Evolutionary conservation across 2,888 invertebrate genomes (phyloP).

Genomic region (Eilema depressum): DNA sequence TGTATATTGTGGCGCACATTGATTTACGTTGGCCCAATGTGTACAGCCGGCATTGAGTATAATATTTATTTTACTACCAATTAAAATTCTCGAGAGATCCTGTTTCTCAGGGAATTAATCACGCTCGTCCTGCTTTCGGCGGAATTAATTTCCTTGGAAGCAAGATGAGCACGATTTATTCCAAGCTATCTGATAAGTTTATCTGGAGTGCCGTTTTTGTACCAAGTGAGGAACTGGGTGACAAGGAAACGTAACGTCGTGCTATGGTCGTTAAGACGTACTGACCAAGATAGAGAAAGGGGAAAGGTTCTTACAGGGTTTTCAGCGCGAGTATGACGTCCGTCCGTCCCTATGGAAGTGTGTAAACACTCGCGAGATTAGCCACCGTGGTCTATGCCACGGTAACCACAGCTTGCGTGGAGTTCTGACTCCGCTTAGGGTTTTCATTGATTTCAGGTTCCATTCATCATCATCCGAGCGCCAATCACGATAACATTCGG

Average conservation of each 20-base stretch:
- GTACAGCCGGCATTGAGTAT: background rate
- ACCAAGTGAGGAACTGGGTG: background rate
- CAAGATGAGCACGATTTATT: background rate
- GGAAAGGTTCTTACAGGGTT: too few relatives aligned
- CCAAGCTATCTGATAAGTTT: background rate
- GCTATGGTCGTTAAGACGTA: background rate
- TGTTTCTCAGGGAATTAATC: slow-evolving; percentile 1
- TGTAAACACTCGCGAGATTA: too few relatives aligned
- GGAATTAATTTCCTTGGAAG: slow-evolving; percentile 4
- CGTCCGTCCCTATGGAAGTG: too few relatives aligned
- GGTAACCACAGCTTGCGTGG: too few relatives aligned
- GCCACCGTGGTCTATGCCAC: too few relatives aligned
- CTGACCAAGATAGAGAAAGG: background rate
- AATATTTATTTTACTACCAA: background rate
- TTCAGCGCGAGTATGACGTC: too few relatives aligned
- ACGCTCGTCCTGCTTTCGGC: slow-evolving; percentile 1
- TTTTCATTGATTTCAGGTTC: too few relatives aligned
- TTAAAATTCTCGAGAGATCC: slow-evolving; percentile 5
- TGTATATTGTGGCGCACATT: background rate
- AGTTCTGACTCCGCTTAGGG: too few relatives aligned
- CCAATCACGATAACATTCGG: too few relatives aligned
- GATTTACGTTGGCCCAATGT: background rate
- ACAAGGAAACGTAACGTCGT: background rate
- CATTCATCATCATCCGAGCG: too few relatives aligned
- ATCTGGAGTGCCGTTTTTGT: background rate